Evolutionary conservation across 2,113 vertebrate genomes (phyloP).

Genomic region (Passer montanus): DNA sequence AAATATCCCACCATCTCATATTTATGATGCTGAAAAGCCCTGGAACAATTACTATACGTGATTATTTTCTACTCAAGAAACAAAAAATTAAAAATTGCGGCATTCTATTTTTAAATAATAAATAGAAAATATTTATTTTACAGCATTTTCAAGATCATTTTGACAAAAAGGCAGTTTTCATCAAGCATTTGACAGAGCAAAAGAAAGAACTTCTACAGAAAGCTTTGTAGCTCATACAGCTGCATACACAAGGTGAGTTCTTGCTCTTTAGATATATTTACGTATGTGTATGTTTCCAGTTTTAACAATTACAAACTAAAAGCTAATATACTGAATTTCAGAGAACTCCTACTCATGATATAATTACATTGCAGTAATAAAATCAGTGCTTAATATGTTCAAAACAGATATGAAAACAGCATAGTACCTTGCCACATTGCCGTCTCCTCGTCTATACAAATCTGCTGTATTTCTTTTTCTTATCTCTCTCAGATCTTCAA

Average conservation of each 20-base stretch:
- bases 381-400: slow-evolving; percentile 59
- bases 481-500: background rate
- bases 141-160: slow-evolving; percentile 74
- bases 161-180: slow-evolving; percentile 74
- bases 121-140: slow-evolving; percentile 83
- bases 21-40: background rate
- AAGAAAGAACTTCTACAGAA: slow-evolving; percentile 71
- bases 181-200: slow-evolving; percentile 65
- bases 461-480: background rate
- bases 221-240: slow-evolving; percentile 61
- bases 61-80: background rate
- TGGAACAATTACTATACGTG: background rate
- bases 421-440: background rate
- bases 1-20: background rate
- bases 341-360: slow-evolving; percentile 75
- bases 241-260: slow-evolving; percentile 61
- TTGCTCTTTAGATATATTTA: slow-evolving; percentile 59
- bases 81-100: background rate
- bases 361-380: slow-evolving; percentile 65
- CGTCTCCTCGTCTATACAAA: background rate
- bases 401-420: slow-evolving; percentile 30
- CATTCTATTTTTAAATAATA: slow-evolving; percentile 62
- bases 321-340: slow-evolving; percentile 80
- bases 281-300: slow-evolving; percentile 69
- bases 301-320: slow-evolving; percentile 80